Conservation (phyloP, 2,113 vertebrate species). For the Cervus canadensis region DNA sequence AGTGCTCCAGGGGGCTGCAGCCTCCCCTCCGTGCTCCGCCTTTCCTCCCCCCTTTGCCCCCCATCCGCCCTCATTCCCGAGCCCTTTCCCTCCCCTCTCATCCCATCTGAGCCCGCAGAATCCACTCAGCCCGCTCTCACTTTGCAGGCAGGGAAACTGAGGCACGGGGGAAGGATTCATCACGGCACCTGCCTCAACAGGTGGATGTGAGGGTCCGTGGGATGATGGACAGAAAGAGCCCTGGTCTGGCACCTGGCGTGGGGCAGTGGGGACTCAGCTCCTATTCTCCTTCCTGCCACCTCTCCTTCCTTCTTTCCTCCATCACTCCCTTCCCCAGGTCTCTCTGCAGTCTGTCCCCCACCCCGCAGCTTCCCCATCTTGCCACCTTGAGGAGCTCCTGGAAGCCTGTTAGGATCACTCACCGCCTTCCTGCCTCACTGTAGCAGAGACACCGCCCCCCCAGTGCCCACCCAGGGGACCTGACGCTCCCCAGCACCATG, state of each 20-base stretch:
- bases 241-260: accelerated
- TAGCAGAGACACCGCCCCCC: background rate
- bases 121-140: background rate
- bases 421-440: background rate
- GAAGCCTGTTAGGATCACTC: background rate
- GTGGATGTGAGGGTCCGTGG: accelerated
- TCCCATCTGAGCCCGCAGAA: background rate
- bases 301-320: no score
- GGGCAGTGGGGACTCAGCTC: background rate
- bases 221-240: accelerated
- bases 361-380: background rate
- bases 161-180: background rate
- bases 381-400: background rate
- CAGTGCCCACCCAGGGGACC: background rate
- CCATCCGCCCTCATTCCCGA: accelerated
- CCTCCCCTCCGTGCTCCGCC: background rate
- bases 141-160: background rate
- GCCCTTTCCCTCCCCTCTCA: background rate
- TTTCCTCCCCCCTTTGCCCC: no score
- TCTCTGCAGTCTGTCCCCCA: background rate
- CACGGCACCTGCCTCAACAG: background rate
- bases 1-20: accelerated
- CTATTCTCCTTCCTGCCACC: background rate
- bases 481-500: accelerated
- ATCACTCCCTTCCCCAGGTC: background rate